phyloP scores from a whole-genome alignment of 2,888 invertebrate genomes.

The Hesperia comma region DNA sequence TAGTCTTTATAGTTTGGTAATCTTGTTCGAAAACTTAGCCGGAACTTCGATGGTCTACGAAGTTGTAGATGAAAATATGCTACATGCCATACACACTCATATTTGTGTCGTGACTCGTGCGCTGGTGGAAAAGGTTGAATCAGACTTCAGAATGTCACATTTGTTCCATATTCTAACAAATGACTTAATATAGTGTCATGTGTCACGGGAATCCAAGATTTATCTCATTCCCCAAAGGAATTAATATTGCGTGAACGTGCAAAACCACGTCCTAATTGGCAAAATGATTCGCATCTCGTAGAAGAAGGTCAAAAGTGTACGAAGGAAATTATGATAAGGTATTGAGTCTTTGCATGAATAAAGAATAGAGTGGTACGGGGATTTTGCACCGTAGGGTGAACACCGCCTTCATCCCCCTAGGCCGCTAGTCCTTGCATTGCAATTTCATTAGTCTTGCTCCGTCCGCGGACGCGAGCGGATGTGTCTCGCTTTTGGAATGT shows the following conservation, averaged over 20 bases:
- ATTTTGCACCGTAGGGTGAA: conserved; percentile 50
- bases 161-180: conserved; percentile 26
- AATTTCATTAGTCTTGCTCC: conserved; percentile 57
- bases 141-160: conserved; percentile 21
- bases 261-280: conserved; percentile 47
- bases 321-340: conserved; percentile 57
- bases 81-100: too few relatives aligned
- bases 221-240: background rate
- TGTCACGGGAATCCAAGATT: background rate
- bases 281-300: conserved; percentile 53
- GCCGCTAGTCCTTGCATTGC: conserved; percentile 49
- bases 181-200: conserved; percentile 2
- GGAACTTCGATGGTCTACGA: too few relatives aligned
- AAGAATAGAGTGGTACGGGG: conserved; percentile 52
- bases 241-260: background rate
- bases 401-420: conserved; percentile 44
- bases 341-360: conserved; percentile 48
- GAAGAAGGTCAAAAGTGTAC: conserved; percentile 61
- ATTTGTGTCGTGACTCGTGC: too few relatives aligned
- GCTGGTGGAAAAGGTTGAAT: too few relatives aligned
- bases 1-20: too few relatives aligned
- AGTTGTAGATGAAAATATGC: too few relatives aligned
- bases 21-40: too few relatives aligned
- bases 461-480: conserved; percentile 46
- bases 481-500: conserved; percentile 34